Evolutionary conservation across 2,888 invertebrate genomes (phyloP).

Genomic region (Caenorhabditis sp.): DNA sequence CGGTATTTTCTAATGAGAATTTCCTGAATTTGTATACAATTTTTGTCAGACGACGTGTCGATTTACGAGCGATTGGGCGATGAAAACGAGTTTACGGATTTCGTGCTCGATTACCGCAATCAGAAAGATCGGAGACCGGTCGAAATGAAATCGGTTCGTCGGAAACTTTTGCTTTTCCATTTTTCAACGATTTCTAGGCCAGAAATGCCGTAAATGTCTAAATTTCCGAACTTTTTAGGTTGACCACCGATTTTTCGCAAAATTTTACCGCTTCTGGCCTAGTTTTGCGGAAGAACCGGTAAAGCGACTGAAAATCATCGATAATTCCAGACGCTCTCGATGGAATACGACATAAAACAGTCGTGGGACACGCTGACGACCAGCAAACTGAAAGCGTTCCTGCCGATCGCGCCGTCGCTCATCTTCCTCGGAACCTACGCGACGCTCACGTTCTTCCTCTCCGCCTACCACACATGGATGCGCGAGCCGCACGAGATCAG

Average conservation of each 20-base stretch:
- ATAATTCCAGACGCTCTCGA: conserved; percentile 5
- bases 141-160: conserved; percentile 40
- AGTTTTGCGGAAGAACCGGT: too few species aligned
- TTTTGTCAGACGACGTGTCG: conserved; percentile 18
- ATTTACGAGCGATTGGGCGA: conserved; percentile 35
- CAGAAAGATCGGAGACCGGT: conserved; percentile 15
- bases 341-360: conserved; percentile 32
- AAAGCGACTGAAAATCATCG: not conserved
- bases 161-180: too few species aligned
- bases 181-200: too few species aligned
- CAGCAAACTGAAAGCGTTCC: conserved; percentile 28
- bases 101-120: conserved; percentile 44
- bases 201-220: too few species aligned
- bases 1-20: not conserved
- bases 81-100: conserved; percentile 42
- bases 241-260: too few species aligned
- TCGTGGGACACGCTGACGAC: conserved; percentile 1
- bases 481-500: conserved; percentile 26
- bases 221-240: too few species aligned
- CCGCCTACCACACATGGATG: conserved; percentile 50
- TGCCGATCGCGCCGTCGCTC: conserved; percentile 39
- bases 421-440: conserved; percentile 23
- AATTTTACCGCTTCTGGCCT: too few species aligned
- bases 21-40: not conserved
- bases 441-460: conserved; percentile 8